Evolutionary conservation across 2,113 vertebrate species (phyloP).

Genomic region (Pungitius pungitius): DNA sequence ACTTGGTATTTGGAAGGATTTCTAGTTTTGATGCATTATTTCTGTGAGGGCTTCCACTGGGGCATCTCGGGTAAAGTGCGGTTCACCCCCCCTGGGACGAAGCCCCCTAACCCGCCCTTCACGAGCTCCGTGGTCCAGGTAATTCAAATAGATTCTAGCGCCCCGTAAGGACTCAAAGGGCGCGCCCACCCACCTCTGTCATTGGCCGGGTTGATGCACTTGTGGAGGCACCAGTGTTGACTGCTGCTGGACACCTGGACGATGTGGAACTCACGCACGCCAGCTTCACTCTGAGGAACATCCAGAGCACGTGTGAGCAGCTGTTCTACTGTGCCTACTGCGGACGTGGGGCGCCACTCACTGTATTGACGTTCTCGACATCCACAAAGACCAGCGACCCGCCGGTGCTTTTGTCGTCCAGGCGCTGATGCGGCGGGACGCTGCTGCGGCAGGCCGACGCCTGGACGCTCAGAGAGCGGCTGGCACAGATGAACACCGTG

Average conservation of each 20-base stretch:
- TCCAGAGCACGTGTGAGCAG: not conserved
- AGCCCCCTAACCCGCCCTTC: no score
- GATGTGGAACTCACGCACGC: slow-evolving; percentile 94
- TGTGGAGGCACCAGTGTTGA: slow-evolving; percentile 90
- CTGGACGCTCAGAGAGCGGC: slow-evolving; percentile 90
- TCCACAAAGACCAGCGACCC: slow-evolving; percentile 93
- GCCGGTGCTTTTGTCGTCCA: slow-evolving; percentile 79
- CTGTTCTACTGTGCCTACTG: not conserved
- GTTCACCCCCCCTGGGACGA: no score
- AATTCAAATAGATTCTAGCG: no score
- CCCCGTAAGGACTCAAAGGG: no score
- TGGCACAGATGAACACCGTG: slow-evolving; percentile 95
- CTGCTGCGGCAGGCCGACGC: slow-evolving; percentile 90
- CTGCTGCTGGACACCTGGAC: slow-evolving; percentile 96
- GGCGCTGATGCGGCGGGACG: slow-evolving; percentile 70
- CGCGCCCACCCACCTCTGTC: slow-evolving; percentile 87
- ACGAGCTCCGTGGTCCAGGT: no score
- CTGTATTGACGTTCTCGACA: slow-evolving; percentile 95
- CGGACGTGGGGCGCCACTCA: slow-evolving; percentile 68
- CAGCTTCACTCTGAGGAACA: slow-evolving; percentile 87
- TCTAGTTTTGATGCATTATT: no score
- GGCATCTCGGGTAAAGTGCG: no score
- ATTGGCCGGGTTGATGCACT: slow-evolving; percentile 88
- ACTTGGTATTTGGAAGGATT: no score
- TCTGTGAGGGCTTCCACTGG: no score